phyloP scores from a whole-genome alignment of 2,113 vertebrate species.

The Helogale parvula region DNA sequence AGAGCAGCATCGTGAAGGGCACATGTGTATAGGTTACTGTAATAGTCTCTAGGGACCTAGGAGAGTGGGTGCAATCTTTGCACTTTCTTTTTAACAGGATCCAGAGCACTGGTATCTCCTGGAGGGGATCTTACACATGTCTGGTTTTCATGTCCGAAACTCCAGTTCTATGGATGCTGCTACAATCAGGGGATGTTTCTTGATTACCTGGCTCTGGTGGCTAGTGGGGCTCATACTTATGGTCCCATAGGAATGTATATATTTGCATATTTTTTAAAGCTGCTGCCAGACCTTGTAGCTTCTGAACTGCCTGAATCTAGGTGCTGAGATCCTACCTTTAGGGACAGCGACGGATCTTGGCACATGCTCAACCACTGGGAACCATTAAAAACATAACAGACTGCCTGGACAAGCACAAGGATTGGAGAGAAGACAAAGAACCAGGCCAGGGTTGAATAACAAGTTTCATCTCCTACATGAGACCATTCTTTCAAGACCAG shows the following conservation, averaged over 20 bases:
- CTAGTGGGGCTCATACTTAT: not conserved
- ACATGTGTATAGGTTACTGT: not conserved
- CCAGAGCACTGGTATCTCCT: not conserved
- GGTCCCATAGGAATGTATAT: not conserved
- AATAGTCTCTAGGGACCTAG: not conserved
- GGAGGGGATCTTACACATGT: not conserved
- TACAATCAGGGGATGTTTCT: not conserved
- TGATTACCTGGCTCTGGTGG: not conserved
- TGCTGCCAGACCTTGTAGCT: not conserved
- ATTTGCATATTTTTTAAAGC: not conserved
- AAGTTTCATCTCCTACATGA: not conserved
- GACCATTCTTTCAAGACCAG: not conserved
- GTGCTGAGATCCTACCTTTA: not conserved
- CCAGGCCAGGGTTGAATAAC: not conserved
- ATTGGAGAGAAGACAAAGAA: not conserved
- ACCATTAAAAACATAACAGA: not conserved
- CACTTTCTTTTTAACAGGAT: not conserved
- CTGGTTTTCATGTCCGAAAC: not conserved
- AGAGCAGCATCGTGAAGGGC: not conserved
- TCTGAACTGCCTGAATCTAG: not conserved
- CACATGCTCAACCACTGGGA: not conserved
- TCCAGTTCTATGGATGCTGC: not conserved
- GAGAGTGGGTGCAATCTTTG: not conserved
- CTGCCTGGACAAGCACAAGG: not conserved
- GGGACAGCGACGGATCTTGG: not conserved